A percentile compares a stretch with the other conserved stretches of the same genome.
Evolutionary conservation across 2,888 invertebrate species (phyloP).

Genomic region (Serrognathus titanus): DNA sequence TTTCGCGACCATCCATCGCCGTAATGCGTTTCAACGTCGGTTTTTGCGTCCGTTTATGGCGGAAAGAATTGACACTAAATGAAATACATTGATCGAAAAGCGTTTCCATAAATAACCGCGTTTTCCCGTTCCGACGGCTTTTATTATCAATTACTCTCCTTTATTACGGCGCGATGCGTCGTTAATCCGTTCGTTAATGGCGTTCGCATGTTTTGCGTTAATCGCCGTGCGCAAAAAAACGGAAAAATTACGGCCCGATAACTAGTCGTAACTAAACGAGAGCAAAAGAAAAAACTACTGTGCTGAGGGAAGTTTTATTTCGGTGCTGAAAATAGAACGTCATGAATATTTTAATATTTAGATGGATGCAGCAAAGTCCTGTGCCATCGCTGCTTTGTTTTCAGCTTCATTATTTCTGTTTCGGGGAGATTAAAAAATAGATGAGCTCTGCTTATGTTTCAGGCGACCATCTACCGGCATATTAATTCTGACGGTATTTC

Average conservation of each 20-base stretch:
- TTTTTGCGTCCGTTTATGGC: conserved; percentile 10
- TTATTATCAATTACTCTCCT: too few relatives aligned
- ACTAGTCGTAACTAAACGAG: too few relatives aligned
- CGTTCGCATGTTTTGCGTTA: not conserved
- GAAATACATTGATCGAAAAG: not conserved
- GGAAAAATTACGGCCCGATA: not conserved
- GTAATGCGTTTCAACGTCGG: conserved; percentile 23
- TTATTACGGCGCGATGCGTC: too few relatives aligned
- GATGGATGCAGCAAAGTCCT: conserved; percentile 15
- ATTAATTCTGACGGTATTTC: too few relatives aligned
- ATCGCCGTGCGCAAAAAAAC: not conserved
- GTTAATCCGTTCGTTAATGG: too few relatives aligned
- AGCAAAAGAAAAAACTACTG: too few relatives aligned
- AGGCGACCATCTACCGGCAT: too few relatives aligned
- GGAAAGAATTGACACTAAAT: not conserved
- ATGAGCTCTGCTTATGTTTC: too few relatives aligned
- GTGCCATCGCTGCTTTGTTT: conserved; percentile 16
- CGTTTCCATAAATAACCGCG: not conserved
- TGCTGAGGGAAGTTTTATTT: conserved; percentile 8
- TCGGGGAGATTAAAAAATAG: not conserved
- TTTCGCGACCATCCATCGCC: conserved; percentile 28
- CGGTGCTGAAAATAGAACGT: conserved; percentile 20
- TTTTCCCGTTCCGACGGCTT: too few relatives aligned
- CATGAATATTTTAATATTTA: conserved; percentile 27
- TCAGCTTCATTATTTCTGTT: conserved; percentile 6